Base-by-base conservation (phyloP, 92 coral and sea anemone species). In the Porites lobata region DNA sequence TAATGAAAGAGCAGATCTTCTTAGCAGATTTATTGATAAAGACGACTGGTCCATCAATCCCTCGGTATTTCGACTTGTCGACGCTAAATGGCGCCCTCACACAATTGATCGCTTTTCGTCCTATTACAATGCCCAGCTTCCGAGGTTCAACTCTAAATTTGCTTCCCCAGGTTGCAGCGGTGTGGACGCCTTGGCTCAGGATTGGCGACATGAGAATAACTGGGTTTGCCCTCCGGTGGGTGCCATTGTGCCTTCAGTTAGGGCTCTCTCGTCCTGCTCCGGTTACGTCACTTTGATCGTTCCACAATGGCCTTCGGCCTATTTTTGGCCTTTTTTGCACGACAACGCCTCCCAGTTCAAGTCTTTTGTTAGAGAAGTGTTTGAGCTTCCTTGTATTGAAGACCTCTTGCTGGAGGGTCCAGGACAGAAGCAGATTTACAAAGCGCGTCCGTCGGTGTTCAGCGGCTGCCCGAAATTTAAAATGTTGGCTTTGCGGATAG, bases 61-160 rank as follows among this genome's bases (percentile, higher is more conserved):
- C 26, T 9, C 12, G 6, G 0, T 20, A 5, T 67, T 67, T n/a
- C 72, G 22, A 13, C 7, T 19, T 5, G 10, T 67, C 32, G 1
- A 67, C 10, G 12, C 72, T 20, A 76, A 38, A 12, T 76, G 80
- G 80, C 68, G 80, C 17, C 19, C 80, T 14, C 65, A 76, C 57
- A 56, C 66, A 6, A 50, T 76, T 24, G 50, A 76, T 58, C 80
- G 65, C 10, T 76, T 76, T 76, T 76, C 51, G 2, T 76, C 80
- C 24, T 58, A 76, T 54, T 74, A 51, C 78, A 54, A 74, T 24
- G 14, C 76, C 15, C 76, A 50, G 51, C 56, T 50, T 29, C 9
- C 47, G 2, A 72, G 76, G 21, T 72, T 74, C 47, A 53, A 74
- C 17, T 74, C 29, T 5, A 51, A 54, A 22, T 74, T 51, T 74